Percentiles rank a stretch among this genome's conserved stretches.
Evolutionary conservation across 2,797 vertebrate genomes (phyloP).

Genomic region (Sitta carolinensis): DNA sequence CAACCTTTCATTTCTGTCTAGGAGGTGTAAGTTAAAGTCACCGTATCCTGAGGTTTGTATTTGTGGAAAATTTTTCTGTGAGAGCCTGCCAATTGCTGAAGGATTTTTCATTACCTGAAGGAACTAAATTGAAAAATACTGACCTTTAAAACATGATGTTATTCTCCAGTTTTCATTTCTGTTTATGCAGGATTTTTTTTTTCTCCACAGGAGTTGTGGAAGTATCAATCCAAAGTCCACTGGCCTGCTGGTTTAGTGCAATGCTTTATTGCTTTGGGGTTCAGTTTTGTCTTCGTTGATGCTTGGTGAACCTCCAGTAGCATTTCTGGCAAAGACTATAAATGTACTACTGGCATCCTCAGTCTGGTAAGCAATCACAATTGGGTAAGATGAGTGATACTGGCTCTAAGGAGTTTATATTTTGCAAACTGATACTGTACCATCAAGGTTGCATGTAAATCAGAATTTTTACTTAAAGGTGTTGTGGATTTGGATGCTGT

Average conservation of each 20-base stretch:
- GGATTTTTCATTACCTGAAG: not conserved
- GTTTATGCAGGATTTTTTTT: not conserved
- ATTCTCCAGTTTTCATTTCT: not conserved
- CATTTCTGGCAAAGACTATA: conserved; percentile 85
- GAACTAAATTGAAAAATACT: not conserved
- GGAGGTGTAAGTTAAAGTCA: not conserved
- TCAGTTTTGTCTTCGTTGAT: conserved; percentile 89
- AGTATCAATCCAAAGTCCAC: conserved; percentile 84
- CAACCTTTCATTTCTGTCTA: not conserved
- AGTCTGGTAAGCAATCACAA: conserved; percentile 84
- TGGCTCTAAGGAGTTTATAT: not conserved
- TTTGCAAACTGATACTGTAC: not conserved
- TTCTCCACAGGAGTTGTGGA: conserved; percentile 80
- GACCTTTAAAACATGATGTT: not conserved
- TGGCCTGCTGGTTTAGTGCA: conserved; percentile 96
- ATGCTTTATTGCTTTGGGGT: conserved; percentile 97
- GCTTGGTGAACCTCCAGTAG: conserved; percentile 88
- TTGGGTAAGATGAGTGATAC: not conserved
- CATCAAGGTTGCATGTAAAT: not conserved
- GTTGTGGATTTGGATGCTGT: not conserved
- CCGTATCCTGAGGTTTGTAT: not conserved
- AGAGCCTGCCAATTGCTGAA: not conserved
- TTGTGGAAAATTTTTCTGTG: not conserved
- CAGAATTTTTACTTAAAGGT: not conserved
- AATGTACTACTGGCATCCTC: conserved; percentile 87